Evolutionary conservation across 1,140 invertebrate genomes (phyloP), one percentile per base, ranked within the genome.

Genomic region (Kradibia gibbosae): DNA sequence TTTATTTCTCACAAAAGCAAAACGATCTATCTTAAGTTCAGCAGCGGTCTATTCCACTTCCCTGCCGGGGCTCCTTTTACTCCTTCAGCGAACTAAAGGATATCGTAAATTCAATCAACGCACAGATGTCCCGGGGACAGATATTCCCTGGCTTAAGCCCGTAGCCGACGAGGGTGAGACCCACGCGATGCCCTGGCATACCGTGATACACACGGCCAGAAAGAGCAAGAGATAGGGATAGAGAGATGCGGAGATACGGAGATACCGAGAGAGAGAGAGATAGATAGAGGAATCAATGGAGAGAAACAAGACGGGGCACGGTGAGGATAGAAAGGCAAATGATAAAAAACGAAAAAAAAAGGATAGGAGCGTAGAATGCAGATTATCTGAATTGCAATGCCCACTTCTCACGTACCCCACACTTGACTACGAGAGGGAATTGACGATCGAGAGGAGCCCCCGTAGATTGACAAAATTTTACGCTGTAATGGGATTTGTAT

Each of bases 401-500:
- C n/a, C 87, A 88, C 87, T 88, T 89, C 87, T 86, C 85, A 85
- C 81, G 85, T 85, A 84, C 83, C 80, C 78, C 72, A 84, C 76
- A 85, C 78, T 72, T 77, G 83, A 77, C 65, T 50, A 55, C 82
- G 84, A 83, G 60, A 76, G 85, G 84, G 87, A 86, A 87, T 86
- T 88, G 83, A 87, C 89, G 88, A 88, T 87, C 88, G 88, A 88
- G 88, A 88, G 88, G 28, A 34, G 10, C 4, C 1, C n/a, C 17
- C 4, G 39, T 88, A 86, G 88, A 90, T 87, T 88, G 90, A 90
- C 88, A 88, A 88, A 88, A 89, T 87, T 91, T 91, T 90, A 91
- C 88, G 85, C 85, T 87, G 90, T 91, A 91, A 91, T 91, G 90
- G 90, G 90, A 91, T 91, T 91, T 91, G 90, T 90, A 91, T 91